Evolutionary conservation across 2,113 vertebrate species (phyloP).

Genomic region (Hyla sarda): DNA sequence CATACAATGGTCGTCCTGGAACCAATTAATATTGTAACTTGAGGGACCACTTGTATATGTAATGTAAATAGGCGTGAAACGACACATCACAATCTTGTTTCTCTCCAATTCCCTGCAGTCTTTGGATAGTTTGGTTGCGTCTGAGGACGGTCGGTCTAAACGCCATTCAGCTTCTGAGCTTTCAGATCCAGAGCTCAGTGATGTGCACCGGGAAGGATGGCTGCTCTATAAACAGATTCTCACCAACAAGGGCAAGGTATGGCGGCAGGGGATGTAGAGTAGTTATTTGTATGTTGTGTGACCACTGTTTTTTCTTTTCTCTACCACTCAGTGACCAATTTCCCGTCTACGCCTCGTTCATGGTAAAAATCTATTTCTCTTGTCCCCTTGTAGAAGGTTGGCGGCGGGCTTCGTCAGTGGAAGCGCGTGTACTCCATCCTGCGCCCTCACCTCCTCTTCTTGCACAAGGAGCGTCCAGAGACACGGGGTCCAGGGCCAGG

Average conservation of each 20-base stretch:
- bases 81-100: neutral
- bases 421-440: slow-evolving; percentile 90
- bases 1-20: too few relatives aligned
- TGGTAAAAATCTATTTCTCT: neutral
- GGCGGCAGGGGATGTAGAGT: neutral
- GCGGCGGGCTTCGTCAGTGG: slow-evolving; percentile 92
- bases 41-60: too few relatives aligned
- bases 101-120: slow-evolving; percentile 74
- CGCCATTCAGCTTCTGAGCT: slow-evolving; percentile 94
- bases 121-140: slow-evolving; percentile 85
- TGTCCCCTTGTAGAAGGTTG: slow-evolving; percentile 86
- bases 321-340: neutral
- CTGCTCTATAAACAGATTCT: slow-evolving; percentile 95
- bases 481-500: slow-evolving; percentile 80
- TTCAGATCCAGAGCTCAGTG: slow-evolving; percentile 85
- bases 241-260: slow-evolving; percentile 96
- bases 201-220: slow-evolving; percentile 92
- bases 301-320: neutral
- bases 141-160: slow-evolving; percentile 88
- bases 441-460: slow-evolving; percentile 87
- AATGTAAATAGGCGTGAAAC: neutral
- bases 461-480: slow-evolving; percentile 97
- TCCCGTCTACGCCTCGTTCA: neutral
- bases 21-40: too few relatives aligned
- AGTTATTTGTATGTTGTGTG: neutral